phyloP scores from a whole-genome alignment of 2,797 vertebrate species.

The Miichthys miiuy region DNA sequence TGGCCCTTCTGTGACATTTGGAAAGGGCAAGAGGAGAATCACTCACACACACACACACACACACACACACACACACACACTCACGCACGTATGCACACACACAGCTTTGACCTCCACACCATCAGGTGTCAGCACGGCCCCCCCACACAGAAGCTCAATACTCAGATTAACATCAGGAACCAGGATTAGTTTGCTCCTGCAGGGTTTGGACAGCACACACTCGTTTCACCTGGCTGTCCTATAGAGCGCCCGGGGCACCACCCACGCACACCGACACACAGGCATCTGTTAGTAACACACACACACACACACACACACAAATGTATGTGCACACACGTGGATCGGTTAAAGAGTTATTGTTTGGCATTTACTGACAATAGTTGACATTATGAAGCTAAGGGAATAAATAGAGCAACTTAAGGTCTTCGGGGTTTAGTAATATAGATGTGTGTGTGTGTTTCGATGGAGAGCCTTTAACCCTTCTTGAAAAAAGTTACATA shows the following conservation, averaged over 20 bases:
- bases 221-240: conserved; percentile 71
- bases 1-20: conserved; percentile 83
- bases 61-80: background rate
- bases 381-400: conserved; percentile 5
- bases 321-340: background rate
- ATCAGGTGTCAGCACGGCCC: conserved; percentile 78
- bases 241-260: conserved; percentile 36
- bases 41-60: conserved; percentile 30
- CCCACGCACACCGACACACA: conserved; percentile 46
- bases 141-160: conserved; percentile 73
- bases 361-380: conserved; percentile 33
- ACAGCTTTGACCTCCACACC: conserved; percentile 78
- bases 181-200: conserved; percentile 74
- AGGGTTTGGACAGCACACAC: conserved; percentile 76
- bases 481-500: conserved; percentile 37
- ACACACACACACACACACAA: conserved; percentile 7
- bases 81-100: background rate
- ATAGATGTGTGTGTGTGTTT: conserved; percentile 1
- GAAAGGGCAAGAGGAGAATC: conserved; percentile 77
- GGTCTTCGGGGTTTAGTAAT: background rate
- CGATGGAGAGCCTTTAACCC: conserved; percentile 28
- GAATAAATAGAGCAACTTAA: conserved; percentile 10
- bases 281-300: background rate
- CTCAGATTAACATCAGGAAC: conserved; percentile 80
- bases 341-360: conserved; percentile 33